These are phyloP conservation scores for Sternotherus odoratus DNA, from an alignment of 2,797 vertebrate species.

Conservation along the genomic window DNA sequence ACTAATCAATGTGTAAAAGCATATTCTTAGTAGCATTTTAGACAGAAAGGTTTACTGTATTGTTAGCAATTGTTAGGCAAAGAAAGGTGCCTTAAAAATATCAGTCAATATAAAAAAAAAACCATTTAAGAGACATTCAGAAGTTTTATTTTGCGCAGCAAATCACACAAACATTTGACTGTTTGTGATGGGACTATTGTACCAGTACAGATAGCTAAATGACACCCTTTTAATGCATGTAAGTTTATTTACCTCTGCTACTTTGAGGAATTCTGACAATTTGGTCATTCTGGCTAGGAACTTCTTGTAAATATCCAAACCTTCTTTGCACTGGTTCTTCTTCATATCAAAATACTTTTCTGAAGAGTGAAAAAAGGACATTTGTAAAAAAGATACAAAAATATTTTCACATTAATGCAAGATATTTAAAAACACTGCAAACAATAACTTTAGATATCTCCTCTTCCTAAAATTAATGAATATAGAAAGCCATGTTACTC, in stretches of 20 bases:
- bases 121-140: not conserved
- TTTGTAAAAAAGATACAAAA: not conserved
- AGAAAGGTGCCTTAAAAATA: not conserved
- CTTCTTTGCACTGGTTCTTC: conserved; percentile 96
- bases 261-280: conserved; percentile 94
- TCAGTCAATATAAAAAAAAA: not conserved
- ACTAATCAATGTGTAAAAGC: not conserved
- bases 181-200: conserved; percentile 37
- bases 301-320: conserved; percentile 96
- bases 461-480: not conserved
- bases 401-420: not conserved
- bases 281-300: conserved; percentile 95
- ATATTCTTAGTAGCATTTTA: not conserved
- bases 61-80: not conserved
- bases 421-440: not conserved
- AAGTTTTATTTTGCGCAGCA: not conserved
- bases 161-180: conserved; percentile 11
- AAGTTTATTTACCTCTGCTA: conserved; percentile 90
- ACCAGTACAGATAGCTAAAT: conserved; percentile 62
- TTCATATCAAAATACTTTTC: conserved; percentile 98
- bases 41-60: not conserved
- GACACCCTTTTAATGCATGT: not conserved
- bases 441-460: not conserved
- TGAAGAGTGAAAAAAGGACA: conserved; percentile 72
- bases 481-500: not conserved